Conservation (phyloP, 1,140 invertebrate genomes). For the Megalonaias nervosa region DNA sequence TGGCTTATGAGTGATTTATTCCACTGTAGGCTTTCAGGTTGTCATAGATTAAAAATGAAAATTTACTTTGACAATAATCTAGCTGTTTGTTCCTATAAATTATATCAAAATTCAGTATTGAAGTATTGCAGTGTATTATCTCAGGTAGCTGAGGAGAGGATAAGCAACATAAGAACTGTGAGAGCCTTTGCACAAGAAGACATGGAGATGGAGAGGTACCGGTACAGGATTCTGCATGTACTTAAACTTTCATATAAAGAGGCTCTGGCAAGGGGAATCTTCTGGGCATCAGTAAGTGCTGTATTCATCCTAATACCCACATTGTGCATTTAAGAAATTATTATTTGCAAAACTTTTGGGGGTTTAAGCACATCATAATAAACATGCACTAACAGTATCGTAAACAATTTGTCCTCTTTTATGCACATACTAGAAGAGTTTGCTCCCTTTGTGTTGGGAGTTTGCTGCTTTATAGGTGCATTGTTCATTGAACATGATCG, state of each 20-base stretch:
- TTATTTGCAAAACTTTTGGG: no score
- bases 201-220: slow-evolving; percentile 83
- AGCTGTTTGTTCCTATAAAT: not conserved
- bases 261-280: slow-evolving; percentile 87
- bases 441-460: no score
- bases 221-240: slow-evolving; percentile 81
- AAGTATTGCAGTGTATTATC: slow-evolving; percentile 26
- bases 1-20: not conserved
- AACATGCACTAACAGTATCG: no score
- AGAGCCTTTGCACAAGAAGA: slow-evolving; percentile 91
- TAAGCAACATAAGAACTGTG: slow-evolving; percentile 95
- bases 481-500: no score
- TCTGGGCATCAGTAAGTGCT: slow-evolving; percentile 90
- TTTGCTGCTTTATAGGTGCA: no score
- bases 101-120: not conserved
- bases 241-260: slow-evolving; percentile 89
- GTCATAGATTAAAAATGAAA: not conserved
- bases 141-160: slow-evolving; percentile 88
- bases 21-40: not conserved
- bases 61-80: not conserved
- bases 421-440: no score
- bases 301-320: not conserved
- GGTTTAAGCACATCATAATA: no score
- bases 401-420: no score
- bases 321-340: no score